Base-by-base conservation (phyloP, 2,113 vertebrate genomes). In the Hippocampus mohnikei region DNA sequence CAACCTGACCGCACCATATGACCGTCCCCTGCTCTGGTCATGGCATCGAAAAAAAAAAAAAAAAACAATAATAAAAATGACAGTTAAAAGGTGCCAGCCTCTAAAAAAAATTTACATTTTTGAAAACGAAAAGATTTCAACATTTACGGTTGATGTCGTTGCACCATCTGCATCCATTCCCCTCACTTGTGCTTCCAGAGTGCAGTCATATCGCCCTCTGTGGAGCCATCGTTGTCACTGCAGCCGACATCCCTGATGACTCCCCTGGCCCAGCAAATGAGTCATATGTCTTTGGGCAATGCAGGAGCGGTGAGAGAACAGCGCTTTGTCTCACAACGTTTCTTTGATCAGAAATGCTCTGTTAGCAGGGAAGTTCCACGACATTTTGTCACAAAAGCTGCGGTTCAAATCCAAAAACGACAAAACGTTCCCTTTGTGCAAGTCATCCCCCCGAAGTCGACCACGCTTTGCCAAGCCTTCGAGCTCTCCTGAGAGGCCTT, bases 141-240 rank as follows among this genome's bases (percentile, higher is more conserved):
- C 1, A 56, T n/a, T 46, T 20, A n/a, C 23, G 48, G 20, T 29
- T 40, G 62, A 10, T 55, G 10, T 50, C 2, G 44, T 4, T 40
- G 4, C n/a, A 18, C 9, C 59, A 63, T 50, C 58, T 73, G 46
- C 41, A 48, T 11, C 8, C 46, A 21, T 15, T 55, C 1, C n/a
- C 69, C 59, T 77, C 20, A 72, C 63, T 66, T 76, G 73, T 65
- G 64, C 27, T 73, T 74, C 50, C 61, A 99, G 97, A 95, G 97
- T 91, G 94, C 97, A 78, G 94, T 98, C 84, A 81, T 99, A 92
- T 97, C 97, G 84, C 97, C 97, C 90, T 97, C 97, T 77, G 97
- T 99, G 93, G 97, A 98, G 88, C 96, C 95, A 65, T 95, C 96
- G 72, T 94, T 99, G 95, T 95, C 97, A 92, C 93, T 98, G 94